phyloP scores from a whole-genome alignment of 2,888 invertebrate genomes.

The Sialis lutaria region DNA sequence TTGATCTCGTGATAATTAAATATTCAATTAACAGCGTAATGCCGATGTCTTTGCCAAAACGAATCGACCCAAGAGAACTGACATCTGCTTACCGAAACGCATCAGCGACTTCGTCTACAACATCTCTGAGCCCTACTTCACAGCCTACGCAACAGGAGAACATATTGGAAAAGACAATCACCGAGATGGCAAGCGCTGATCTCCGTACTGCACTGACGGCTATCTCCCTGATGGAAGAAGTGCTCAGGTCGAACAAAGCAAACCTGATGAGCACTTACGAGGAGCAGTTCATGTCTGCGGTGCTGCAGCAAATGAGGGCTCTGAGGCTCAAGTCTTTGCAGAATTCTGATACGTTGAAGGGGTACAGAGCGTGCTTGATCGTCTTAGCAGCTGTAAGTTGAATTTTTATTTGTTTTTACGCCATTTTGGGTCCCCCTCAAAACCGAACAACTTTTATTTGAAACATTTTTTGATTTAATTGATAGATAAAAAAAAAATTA shows the following conservation, averaged over 20 bases:
- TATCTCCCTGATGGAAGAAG: slow-evolving; percentile 50
- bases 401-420: slow-evolving; percentile 1
- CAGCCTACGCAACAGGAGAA: slow-evolving; percentile 17
- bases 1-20: neutral
- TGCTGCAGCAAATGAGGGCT: slow-evolving; percentile 44
- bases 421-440: too few relatives aligned
- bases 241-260: slow-evolving; percentile 34
- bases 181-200: slow-evolving; percentile 46
- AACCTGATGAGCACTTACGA: slow-evolving; percentile 36
- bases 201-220: slow-evolving; percentile 39
- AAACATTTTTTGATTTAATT: too few relatives aligned
- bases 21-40: slow-evolving; percentile 23
- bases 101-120: neutral
- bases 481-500: too few relatives aligned
- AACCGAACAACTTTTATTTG: too few relatives aligned
- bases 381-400: slow-evolving; percentile 31
- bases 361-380: slow-evolving; percentile 31
- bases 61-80: slow-evolving; percentile 18
- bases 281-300: slow-evolving; percentile 43
- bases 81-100: neutral
- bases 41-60: slow-evolving; percentile 36
- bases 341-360: slow-evolving; percentile 28
- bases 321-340: slow-evolving; percentile 22
- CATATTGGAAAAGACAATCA: slow-evolving; percentile 27
- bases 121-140: slow-evolving; percentile 9